These are phyloP conservation scores for Anabas testudineus DNA, from an alignment of 2,797 vertebrate genomes.

Conservation along the genomic window DNA sequence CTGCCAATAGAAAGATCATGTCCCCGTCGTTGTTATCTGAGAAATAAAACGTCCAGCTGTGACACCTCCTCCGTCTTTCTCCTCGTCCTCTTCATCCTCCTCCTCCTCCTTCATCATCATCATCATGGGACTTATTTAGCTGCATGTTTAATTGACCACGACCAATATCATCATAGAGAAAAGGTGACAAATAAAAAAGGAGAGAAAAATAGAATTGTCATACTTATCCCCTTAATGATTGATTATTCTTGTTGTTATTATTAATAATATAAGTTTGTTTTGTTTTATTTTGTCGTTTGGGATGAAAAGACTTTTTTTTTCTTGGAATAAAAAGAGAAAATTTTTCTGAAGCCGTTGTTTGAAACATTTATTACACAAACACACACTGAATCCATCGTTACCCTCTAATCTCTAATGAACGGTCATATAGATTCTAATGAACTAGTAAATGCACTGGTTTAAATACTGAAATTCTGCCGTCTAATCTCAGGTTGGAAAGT, in stretches of 20 bases:
- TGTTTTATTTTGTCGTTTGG: constrained; percentile 88
- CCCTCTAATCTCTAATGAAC: not conserved
- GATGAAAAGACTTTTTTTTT: constrained; percentile 84
- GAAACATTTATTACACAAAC: constrained; percentile 16
- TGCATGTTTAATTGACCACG: constrained; percentile 89
- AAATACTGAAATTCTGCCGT: too few relatives aligned
- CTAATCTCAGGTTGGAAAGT: too few relatives aligned
- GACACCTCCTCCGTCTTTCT: constrained; percentile 9
- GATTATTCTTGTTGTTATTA: constrained; percentile 82
- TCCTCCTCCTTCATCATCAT: constrained; percentile 58
- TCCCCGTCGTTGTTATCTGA: constrained; percentile 9
- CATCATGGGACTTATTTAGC: constrained; percentile 87
- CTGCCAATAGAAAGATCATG: not conserved
- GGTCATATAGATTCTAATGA: too few relatives aligned
- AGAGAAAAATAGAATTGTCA: constrained; percentile 81
- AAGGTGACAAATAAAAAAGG: constrained; percentile 69
- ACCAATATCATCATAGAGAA: constrained; percentile 84
- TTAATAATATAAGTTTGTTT: constrained; percentile 89
- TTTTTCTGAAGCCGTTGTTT: constrained; percentile 80
- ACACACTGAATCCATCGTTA: not conserved
- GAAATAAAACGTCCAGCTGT: constrained; percentile 18
- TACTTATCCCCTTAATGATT: constrained; percentile 88
- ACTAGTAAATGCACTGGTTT: too few relatives aligned
- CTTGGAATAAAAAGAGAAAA: constrained; percentile 89
- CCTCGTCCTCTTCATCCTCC: constrained; percentile 13